Conservation (phyloP, 1,140 invertebrate genomes). For the Parasteatoda tepidariorum region DNA sequence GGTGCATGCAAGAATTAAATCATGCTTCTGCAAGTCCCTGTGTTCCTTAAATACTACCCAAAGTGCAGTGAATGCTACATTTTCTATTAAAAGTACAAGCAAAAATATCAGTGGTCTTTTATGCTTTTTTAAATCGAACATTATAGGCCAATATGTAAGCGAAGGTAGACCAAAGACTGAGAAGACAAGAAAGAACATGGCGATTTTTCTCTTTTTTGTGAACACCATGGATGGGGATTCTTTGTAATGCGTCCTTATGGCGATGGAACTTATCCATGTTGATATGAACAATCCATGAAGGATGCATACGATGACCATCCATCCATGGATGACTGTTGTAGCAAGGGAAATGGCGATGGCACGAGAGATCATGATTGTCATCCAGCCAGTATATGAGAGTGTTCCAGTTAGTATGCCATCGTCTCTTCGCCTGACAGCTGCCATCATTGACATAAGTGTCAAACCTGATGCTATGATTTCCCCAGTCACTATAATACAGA, state of each 20-base stretch:
- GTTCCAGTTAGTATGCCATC: slow-evolving; percentile 63
- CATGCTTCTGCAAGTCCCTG: slow-evolving; percentile 3
- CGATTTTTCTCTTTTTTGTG: background rate
- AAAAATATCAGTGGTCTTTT: slow-evolving; percentile 63
- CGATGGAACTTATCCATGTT: slow-evolving; percentile 62
- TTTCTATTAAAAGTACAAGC: slow-evolving; percentile 61
- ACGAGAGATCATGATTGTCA: slow-evolving; percentile 62
- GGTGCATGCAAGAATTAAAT: background rate
- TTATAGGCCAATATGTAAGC: slow-evolving; percentile 64
- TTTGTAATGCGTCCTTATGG: slow-evolving; percentile 22
- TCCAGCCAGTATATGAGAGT: slow-evolving; percentile 64
- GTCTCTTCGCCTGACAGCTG: slow-evolving; percentile 63
- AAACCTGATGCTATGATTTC: slow-evolving; percentile 63
- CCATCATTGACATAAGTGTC: slow-evolving; percentile 63
- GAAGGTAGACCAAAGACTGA: slow-evolving; percentile 65
- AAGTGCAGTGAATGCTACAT: slow-evolving; percentile 49
- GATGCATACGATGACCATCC: slow-evolving; percentile 56
- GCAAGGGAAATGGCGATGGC: slow-evolving; percentile 61
- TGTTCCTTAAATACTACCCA: slow-evolving; percentile 56
- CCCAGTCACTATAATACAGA: slow-evolving; percentile 52
- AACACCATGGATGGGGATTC: slow-evolving; percentile 18
- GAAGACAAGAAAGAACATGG: slow-evolving; percentile 60
- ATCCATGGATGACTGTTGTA: slow-evolving; percentile 54
- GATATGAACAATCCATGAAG: slow-evolving; percentile 62
- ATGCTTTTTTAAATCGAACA: slow-evolving; percentile 64